Base-by-base conservation (phyloP, 1,140 invertebrate species). In the Monochamus saltuarius region DNA sequence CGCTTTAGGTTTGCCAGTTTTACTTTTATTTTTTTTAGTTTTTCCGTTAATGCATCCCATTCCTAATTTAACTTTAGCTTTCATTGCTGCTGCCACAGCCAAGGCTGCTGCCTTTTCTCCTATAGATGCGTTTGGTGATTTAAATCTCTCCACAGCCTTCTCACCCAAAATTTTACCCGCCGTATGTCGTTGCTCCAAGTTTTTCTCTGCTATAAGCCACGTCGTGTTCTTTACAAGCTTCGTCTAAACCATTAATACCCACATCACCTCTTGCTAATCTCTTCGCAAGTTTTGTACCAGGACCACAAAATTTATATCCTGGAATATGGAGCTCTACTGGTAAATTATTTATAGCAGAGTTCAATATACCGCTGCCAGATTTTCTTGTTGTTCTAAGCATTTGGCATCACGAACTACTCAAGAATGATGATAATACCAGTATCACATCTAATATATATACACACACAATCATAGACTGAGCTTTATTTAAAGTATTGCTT, bases 241-340 rank as follows among this genome's bases (percentile, higher is more conserved):
- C 37, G 62, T 77, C 72, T 11, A 76, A 60, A 45, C n/a, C 38
- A 68, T 77, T 76, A 4, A 75, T 65, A 17, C 69, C 69, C 14
- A 37, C 39, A 68, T 75, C 66, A 39, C 68, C 67, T 61, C 70
- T 56, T 16, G 22, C 52, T 50, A 74, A 61, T 49, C 68, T 49
- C 59, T 68, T 56, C 11, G 40, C 9, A 52, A 73, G 39, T 56
- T 72, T 70, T 16, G 72, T 72, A 16, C 65, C 66, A 36, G 67
- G 66, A 68, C 66, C n/a, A 51, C 70, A 72, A 50, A 59, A 73
- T 11, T 73, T 61, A 63, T 70, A 73, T 16, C 55, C 64, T 40
- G 63, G 65, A 11, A 72, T 16, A 62, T 73, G 70, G 38, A 71
- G 22, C 65, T 71, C 72, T 45, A 72, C 34, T 11, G 67, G 68